phyloP scores from a whole-genome alignment of 2,888 invertebrate species.

The Mesorhabditis spiculigera region DNA sequence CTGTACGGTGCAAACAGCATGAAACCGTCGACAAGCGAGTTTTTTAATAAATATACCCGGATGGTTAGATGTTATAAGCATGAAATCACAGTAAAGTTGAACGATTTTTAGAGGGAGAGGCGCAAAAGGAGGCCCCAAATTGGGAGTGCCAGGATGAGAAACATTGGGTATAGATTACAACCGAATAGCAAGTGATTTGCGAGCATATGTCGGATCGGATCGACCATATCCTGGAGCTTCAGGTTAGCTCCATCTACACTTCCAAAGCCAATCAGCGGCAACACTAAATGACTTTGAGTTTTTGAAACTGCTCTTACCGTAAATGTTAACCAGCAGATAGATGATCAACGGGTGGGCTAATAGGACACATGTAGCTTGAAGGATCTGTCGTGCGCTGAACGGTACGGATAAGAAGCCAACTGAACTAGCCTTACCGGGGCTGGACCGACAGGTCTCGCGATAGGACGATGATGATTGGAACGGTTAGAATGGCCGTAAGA shows the following conservation, averaged over 20 bases:
- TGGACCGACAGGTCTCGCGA: neutral
- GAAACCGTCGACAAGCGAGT: too few relatives aligned
- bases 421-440: neutral
- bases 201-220: neutral
- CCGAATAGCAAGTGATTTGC: neutral
- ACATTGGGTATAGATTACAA: neutral
- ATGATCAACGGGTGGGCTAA: conserved; percentile 13
- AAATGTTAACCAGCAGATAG: conserved; percentile 4
- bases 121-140: neutral
- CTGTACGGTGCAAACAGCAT: too few relatives aligned
- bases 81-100: neutral
- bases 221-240: neutral
- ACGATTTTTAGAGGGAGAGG: neutral
- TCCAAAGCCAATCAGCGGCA: neutral
- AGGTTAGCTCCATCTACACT: neutral
- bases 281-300: neutral
- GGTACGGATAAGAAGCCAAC: neutral
- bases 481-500: conserved; percentile 15
- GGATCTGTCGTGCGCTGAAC: neutral
- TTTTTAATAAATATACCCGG: neutral
- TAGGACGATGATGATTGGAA: conserved; percentile 19
- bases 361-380: neutral
- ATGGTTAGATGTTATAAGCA: neutral
- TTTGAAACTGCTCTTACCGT: neutral
- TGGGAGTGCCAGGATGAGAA: neutral